These are phyloP conservation scores for Meliscaeva auricollis DNA, from an alignment of 2,888 invertebrate genomes.

Conservation along the genomic window DNA sequence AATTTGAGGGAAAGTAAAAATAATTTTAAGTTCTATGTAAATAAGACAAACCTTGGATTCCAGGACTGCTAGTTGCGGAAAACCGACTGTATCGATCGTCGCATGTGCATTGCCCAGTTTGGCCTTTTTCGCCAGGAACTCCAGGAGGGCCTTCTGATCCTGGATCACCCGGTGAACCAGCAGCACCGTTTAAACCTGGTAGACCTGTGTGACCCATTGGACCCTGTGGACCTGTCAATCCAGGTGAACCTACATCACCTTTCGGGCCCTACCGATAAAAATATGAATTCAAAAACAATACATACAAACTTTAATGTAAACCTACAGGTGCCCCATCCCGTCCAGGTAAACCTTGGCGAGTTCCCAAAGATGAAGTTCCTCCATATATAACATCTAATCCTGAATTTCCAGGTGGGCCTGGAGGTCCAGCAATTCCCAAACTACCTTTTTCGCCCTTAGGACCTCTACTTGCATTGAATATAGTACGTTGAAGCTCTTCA, in stretches of 20 bases:
- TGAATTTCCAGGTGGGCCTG: constrained; percentile 78
- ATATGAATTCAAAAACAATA: background rate
- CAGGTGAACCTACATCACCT: constrained; percentile 81
- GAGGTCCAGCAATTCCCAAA: constrained; percentile 79
- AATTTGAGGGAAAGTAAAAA: too few species aligned
- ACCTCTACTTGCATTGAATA: constrained; percentile 48
- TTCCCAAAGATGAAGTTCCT: constrained; percentile 2
- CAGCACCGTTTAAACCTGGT: constrained; percentile 70
- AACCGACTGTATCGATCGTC: constrained; percentile 36
- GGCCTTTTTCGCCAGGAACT: constrained; percentile 85
- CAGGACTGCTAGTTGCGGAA: constrained; percentile 3
- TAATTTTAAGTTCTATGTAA: background rate
- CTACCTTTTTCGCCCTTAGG: constrained; percentile 75
- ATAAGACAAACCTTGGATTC: constrained; percentile 39
- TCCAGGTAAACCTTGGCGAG: constrained; percentile 38
- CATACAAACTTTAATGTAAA: background rate
- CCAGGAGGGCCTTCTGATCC: constrained; percentile 82
- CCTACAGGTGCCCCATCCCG: constrained; percentile 41
- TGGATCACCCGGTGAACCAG: constrained; percentile 85
- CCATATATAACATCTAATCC: constrained; percentile 74
- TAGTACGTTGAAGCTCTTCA: constrained; percentile 41
- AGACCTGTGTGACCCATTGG: constrained; percentile 77
- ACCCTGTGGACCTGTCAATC: constrained; percentile 63
- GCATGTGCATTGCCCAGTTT: constrained; percentile 82
- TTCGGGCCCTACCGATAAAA: constrained; percentile 19